These are phyloP conservation scores for Drosophila kambysellisi DNA, from an alignment of 2,888 invertebrate genomes.

Conservation along the genomic window DNA sequence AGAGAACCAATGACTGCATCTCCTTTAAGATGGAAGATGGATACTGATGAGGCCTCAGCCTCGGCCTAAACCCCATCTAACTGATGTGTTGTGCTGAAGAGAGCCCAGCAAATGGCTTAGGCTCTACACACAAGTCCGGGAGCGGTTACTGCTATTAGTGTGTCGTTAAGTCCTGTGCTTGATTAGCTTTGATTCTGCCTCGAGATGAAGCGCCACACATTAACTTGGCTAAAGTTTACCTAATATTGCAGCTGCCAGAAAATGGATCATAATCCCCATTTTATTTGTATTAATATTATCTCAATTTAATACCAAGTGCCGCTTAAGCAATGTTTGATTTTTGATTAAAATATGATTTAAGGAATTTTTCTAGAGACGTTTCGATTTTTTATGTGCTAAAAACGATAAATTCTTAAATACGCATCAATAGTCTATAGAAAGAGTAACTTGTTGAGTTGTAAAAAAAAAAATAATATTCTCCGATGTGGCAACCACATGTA, in stretches of 20 bases:
- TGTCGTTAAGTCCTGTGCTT: slow-evolving; percentile 60
- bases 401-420: background rate
- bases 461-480: background rate
- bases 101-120: slow-evolving; percentile 16
- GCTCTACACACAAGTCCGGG: slow-evolving; percentile 50
- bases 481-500: background rate
- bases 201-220: slow-evolving; percentile 46
- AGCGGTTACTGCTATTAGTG: slow-evolving; percentile 64
- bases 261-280: background rate
- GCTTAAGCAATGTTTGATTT: background rate
- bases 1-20: slow-evolving; percentile 64
- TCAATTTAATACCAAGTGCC: background rate
- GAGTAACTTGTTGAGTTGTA: background rate
- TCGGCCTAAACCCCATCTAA: slow-evolving; percentile 3
- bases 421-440: background rate
- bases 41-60: slow-evolving; percentile 70
- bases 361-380: background rate
- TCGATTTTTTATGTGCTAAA: background rate
- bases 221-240: slow-evolving; percentile 36
- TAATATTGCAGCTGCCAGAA: background rate
- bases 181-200: slow-evolving; percentile 70
- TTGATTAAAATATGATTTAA: background rate
- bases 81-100: slow-evolving; percentile 37
- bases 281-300: background rate
- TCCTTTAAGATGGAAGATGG: slow-evolving; percentile 67